These are phyloP conservation scores for Microcebus lehilahytsara DNA, from an alignment of 2,113 vertebrate species.

Conservation along the genomic window DNA sequence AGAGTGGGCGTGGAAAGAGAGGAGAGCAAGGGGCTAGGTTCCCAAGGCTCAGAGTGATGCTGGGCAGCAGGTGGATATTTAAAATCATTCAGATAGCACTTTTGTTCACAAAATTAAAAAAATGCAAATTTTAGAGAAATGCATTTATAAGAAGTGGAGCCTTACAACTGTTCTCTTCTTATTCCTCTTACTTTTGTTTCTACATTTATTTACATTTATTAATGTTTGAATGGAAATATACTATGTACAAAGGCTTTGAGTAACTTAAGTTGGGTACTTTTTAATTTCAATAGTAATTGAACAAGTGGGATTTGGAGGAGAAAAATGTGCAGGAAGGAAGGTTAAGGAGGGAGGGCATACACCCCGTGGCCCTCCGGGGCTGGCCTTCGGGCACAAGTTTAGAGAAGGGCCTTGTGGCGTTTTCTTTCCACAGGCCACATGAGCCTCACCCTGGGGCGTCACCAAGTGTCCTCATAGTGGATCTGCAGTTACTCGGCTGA, in stretches of 20 bases:
- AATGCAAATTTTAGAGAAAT: conserved; percentile 25
- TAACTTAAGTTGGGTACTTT: background rate
- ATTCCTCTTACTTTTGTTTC: background rate
- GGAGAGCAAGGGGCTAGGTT: background rate
- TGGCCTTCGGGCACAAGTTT: accelerated
- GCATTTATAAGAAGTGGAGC: background rate
- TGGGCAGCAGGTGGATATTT: background rate
- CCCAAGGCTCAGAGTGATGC: background rate
- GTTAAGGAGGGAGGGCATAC: background rate
- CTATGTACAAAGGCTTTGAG: background rate
- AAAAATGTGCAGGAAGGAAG: background rate
- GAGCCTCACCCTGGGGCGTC: background rate
- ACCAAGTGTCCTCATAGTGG: background rate
- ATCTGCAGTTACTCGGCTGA: background rate
- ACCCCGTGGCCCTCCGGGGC: background rate
- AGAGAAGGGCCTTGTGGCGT: background rate
- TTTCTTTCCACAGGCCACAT: background rate
- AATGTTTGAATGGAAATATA: background rate
- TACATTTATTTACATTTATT: conserved; percentile 18
- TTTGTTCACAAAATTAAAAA: conserved; percentile 3
- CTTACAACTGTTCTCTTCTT: background rate
- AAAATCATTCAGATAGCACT: background rate
- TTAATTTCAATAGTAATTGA: background rate
- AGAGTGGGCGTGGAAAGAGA: too few species aligned
- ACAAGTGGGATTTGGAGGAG: background rate